Conservation (phyloP, 37 sponge, comb jelly and placozoan genomes). For the Oopsacas minuta region DNA sequence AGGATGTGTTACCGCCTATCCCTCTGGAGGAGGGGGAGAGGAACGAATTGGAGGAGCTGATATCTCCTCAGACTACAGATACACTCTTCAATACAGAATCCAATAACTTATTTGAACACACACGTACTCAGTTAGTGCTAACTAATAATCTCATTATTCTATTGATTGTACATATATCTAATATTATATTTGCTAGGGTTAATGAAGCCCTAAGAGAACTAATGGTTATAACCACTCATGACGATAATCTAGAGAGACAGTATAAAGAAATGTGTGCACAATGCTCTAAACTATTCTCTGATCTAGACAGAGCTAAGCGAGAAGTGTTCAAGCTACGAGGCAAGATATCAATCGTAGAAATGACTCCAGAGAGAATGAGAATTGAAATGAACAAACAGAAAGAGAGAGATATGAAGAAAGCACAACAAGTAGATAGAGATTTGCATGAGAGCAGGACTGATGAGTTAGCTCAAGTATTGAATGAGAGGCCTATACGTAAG, state of each 20-base stretch:
- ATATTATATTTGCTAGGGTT: slow-evolving; percentile 15
- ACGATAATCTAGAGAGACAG: slow-evolving; percentile 69
- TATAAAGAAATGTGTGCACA: slow-evolving; percentile 68
- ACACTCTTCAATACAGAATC: not conserved
- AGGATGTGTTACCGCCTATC: not conserved
- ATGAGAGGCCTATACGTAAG: not conserved
- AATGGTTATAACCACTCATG: slow-evolving; percentile 60
- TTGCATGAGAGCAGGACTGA: not conserved
- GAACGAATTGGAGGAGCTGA: not conserved
- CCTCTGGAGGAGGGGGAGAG: slow-evolving; percentile 12
- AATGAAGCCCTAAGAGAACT: slow-evolving; percentile 44
- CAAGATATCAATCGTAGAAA: slow-evolving; percentile 50
- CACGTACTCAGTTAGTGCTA: not conserved
- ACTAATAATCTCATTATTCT: not conserved
- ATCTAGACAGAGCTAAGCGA: slow-evolving; percentile 44
- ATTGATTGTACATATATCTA: not conserved
- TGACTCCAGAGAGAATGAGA: not conserved
- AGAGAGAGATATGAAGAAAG: not conserved
- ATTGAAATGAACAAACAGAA: not conserved
- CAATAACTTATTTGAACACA: not conserved
- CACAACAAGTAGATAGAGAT: not conserved
- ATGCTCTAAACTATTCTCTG: slow-evolving; percentile 33
- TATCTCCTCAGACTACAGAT: not conserved
- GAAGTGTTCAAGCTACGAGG: slow-evolving; percentile 66
- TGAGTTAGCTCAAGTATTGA: not conserved